These are phyloP conservation scores for Abscondita cerata DNA, from an alignment of 2,888 invertebrate genomes.

Conservation along the genomic window DNA sequence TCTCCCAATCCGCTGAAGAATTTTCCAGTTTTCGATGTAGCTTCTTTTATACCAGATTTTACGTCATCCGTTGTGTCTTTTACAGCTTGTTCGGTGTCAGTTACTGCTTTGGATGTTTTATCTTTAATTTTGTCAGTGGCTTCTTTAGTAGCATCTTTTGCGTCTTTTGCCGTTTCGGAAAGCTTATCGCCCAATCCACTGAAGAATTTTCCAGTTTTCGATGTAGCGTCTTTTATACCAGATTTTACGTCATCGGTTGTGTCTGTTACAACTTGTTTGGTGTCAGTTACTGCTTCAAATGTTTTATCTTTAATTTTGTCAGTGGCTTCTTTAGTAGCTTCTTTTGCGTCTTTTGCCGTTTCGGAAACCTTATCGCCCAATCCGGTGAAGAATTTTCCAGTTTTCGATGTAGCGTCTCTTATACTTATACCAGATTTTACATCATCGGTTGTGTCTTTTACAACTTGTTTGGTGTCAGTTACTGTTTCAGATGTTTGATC, in stretches of 20 bases:
- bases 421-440: conserved; percentile 10
- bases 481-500: conserved; percentile 40
- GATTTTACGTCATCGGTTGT: not conserved
- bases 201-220: conserved; percentile 34
- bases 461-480: conserved; percentile 16
- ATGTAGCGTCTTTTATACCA: not conserved
- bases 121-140: conserved; percentile 11
- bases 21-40: conserved; percentile 27
- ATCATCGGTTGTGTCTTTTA: conserved; percentile 26
- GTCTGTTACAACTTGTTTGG: conserved; percentile 2
- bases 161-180: conserved; percentile 24
- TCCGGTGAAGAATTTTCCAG: conserved; percentile 34
- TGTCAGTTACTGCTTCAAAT: not conserved
- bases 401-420: conserved; percentile 23
- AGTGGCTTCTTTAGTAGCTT: conserved; percentile 10
- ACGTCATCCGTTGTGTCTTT: conserved; percentile 8
- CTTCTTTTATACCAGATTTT: conserved; percentile 24
- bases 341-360: conserved; percentile 20
- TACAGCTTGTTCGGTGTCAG: not conserved
- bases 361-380: conserved; percentile 32
- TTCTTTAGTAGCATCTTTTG: not conserved
- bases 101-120: conserved; percentile 2
- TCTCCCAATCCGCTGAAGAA: conserved; percentile 31
- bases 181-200: conserved; percentile 30
- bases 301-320: conserved; percentile 9